Evolutionary conservation across 2,888 invertebrate species (phyloP), one percentile per base, ranked within the genome.

Genomic region (Fabriciana adippe): DNA sequence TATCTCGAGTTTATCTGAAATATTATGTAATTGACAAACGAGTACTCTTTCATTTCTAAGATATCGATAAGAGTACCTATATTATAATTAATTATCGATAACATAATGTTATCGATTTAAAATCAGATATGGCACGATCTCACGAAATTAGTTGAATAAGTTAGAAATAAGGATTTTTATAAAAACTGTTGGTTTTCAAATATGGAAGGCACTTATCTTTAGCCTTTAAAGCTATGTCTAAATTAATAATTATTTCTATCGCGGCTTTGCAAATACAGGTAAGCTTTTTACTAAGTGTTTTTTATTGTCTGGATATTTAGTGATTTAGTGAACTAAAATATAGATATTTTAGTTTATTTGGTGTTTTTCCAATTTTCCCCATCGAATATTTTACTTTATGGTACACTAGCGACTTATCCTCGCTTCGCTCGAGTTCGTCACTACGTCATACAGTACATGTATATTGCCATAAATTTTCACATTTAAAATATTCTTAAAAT

Each of bases 101-200:
- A 51, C 16, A 6, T 16, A 15, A 51, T 51, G 35, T n/a, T 18
- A 2, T 56, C 31, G n/a, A 18, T 13, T 5, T 18, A 8, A 65
- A 56, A 54, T 70, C n/a, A 54, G 74, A 74, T 74, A 73, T 16
- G 64, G 51, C 74, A 74, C 74, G 74, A 64, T 57, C 54, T 16
- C 18, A 1, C 45, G 62, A 70, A 73, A 69, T 71, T 16, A 69
- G 53, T 64, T 60, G 55, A 67, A 70, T 70, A 69, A 68, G 72
- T 72, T 69, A 53, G 21, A 48, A 64, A 60, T 13, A 6, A 15
- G 35, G 26, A 21, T n/a, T n/a, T 65, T 41, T 54, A 51, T 61
- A 61, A 61, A 41, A 61, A 51, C 51, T 21, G 5, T 57, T 57
- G 21, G n/a, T 21, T 21, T 26, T 26, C 21, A 47, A 26, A 26